Conservation (phyloP, 2,113 vertebrate genomes). For the Leiothrix lutea region DNA sequence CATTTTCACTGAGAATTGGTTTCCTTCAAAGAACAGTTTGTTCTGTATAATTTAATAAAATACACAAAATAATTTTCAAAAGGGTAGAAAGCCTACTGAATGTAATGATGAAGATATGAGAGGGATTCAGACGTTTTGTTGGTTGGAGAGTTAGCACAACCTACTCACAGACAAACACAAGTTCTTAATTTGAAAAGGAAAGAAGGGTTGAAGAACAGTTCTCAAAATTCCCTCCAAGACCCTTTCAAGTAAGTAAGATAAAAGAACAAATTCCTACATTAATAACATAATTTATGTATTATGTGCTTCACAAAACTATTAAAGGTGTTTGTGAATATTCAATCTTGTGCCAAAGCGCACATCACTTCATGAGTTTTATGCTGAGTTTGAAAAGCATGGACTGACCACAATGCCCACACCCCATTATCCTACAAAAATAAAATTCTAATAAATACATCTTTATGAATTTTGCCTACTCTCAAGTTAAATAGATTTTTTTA, state of each 20-base stretch:
- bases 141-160: background rate
- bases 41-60: background rate
- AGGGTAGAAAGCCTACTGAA: background rate
- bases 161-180: background rate
- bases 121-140: background rate
- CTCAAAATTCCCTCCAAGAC: background rate
- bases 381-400: background rate
- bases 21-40: background rate
- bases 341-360: accelerated
- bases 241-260: background rate
- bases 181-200: background rate
- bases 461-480: background rate
- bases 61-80: background rate
- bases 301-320: background rate
- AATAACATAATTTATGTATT: background rate
- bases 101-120: background rate
- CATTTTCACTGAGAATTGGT: background rate
- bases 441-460: background rate
- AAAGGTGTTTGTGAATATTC: background rate
- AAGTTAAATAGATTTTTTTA: background rate
- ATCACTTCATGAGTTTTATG: background rate
- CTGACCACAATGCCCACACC: background rate
- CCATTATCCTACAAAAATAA: background rate
- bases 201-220: background rate
- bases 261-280: background rate